A percentile compares a stretch with the other conserved stretches of the same genome.
Conservation (phyloP, 2,113 vertebrate genomes). For the Callocephalon fimbriatum region DNA sequence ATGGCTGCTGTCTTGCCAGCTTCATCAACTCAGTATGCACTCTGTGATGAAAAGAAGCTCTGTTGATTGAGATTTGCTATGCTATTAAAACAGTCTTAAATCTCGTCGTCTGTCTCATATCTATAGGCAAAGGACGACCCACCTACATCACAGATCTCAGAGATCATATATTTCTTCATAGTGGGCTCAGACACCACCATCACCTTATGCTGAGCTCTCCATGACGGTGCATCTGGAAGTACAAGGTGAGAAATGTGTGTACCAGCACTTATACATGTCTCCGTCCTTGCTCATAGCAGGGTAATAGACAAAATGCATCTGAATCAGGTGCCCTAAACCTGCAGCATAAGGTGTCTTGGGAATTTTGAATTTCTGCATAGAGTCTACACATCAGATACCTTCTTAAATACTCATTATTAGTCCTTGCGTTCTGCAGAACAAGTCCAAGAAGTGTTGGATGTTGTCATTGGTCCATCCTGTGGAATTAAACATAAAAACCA, state of each 20-base stretch:
- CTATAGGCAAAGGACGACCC: slow-evolving; percentile 23
- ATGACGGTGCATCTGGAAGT: slow-evolving; percentile 12
- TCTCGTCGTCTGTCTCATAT: not conserved
- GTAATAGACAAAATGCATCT: not conserved
- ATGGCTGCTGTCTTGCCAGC: not conserved
- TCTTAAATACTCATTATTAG: not conserved
- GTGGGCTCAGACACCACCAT: slow-evolving; percentile 37
- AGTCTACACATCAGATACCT: not conserved
- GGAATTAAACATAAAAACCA: not conserved
- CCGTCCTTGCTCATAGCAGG: not conserved
- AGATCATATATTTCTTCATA: slow-evolving; percentile 24
- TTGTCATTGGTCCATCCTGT: not conserved
- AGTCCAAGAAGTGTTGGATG: not conserved
- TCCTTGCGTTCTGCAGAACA: not conserved
- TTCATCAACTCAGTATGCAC: not conserved
- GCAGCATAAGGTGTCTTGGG: not conserved
- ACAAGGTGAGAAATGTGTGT: not conserved
- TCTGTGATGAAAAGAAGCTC: not conserved
- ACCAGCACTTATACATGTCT: accelerated
- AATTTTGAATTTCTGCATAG: not conserved
- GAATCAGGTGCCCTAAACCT: not conserved
- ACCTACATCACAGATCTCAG: not conserved
- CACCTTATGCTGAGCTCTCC: slow-evolving; percentile 43
- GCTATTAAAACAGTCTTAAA: not conserved
- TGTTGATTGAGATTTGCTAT: not conserved